Evolutionary conservation across 2,113 vertebrate genomes (phyloP), one percentile per base, ranked within the genome.

Genomic region (Lathamus discolor): DNA sequence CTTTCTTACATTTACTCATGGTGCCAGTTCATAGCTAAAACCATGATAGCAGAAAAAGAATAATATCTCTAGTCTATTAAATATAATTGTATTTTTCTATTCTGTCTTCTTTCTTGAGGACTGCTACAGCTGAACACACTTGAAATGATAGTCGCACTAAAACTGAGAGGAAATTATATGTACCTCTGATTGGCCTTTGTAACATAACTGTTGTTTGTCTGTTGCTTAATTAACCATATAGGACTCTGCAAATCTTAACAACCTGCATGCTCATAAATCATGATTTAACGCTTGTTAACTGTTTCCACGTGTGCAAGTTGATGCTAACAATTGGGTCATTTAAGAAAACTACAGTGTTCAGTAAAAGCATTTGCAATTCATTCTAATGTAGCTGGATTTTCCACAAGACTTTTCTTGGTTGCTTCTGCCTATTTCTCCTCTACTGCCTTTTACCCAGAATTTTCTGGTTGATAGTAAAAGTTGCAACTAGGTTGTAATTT

Each of bases 41-140:
- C 91, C 95, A 78, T 31, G 70, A 29, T 78, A 93, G 92, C 85
- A 83, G 93, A 81, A 83, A 68, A 96, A 88, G 74, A 94, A 91
- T 93, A 91, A 49, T 95, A 80, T 95, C 93, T 95, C 81, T 74
- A 96, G 84, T 92, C 95, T 95, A 77, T 95, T 91, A 87, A 95
- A 91, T 93, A 85, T 91, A 80, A 93, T 49, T 57, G 61, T 93
- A 95, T 96, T 97, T 97, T 97, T 97, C 90, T 96, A 93, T 95
- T 93, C 86, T 82, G 94, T 93, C 86, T 96, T 95, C 95, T 96
- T 96, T 96, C 92, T 97, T 97, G 93, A 97, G 95, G 94, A 97
- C 95, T 97, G 95, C 95, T 97, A 70, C 93, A 96, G 96, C 96
- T 97, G 96, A 95, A 93, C 91, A 97, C 96, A 97, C 96, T 97